phyloP scores from a whole-genome alignment of 2,888 invertebrate species.

The Chirona hameri region DNA sequence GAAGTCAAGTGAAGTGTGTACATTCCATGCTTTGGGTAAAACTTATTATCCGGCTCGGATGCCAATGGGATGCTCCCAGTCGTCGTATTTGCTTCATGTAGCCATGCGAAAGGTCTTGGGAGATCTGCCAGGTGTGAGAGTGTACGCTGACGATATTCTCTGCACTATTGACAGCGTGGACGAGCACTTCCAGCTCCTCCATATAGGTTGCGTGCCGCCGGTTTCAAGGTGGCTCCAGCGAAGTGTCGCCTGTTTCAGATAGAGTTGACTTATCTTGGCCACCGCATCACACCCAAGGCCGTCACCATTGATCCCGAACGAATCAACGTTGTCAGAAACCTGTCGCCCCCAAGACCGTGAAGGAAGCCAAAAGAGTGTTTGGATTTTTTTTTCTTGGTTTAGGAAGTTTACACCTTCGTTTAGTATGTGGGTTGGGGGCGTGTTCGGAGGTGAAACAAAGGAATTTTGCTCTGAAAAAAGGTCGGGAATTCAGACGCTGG shows the following conservation, averaged over 20 bases:
- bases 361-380: background rate
- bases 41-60: background rate
- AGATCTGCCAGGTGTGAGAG: too few species aligned
- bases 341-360: background rate
- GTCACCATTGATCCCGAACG: background rate
- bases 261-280: background rate
- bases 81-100: too few species aligned
- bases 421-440: too few species aligned
- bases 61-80: background rate
- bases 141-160: background rate
- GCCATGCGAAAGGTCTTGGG: too few species aligned
- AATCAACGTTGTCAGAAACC: background rate
- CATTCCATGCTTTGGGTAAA: background rate
- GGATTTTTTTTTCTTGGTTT: background rate
- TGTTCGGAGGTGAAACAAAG: too few species aligned
- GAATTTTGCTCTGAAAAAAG: too few species aligned
- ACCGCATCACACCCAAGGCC: background rate
- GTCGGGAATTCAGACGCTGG: too few species aligned
- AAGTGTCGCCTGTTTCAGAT: background rate
- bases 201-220: background rate
- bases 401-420: background rate
- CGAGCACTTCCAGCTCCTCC: background rate
- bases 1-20: too few species aligned
- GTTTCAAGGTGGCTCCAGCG: background rate
- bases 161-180: background rate